Evolutionary conservation across 2,888 invertebrate genomes (phyloP).

Genomic region (Chromoteleia sp.): DNA sequence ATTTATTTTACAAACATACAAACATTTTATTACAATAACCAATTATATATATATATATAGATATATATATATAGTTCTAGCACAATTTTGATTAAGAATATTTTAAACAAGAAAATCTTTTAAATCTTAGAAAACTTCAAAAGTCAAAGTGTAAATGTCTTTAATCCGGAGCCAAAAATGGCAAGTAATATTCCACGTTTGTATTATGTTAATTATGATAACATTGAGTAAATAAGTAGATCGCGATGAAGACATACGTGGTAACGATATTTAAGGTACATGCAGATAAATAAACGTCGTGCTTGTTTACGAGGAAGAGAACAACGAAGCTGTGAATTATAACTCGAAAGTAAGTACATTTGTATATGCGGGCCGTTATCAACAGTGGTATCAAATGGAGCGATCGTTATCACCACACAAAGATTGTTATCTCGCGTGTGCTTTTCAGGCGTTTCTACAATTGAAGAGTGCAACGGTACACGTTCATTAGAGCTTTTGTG

Average conservation of each 20-base stretch:
- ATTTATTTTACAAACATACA: too few species aligned
- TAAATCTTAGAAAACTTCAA: too few species aligned
- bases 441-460: slow-evolving; percentile 34
- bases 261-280: slow-evolving; percentile 11
- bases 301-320: slow-evolving; percentile 11
- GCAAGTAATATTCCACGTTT: too few species aligned
- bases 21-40: too few species aligned
- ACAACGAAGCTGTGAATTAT: slow-evolving; percentile 35
- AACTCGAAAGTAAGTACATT: slow-evolving; percentile 40
- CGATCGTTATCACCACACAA: slow-evolving; percentile 32
- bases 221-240: slow-evolving; percentile 1
- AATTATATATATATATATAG: too few species aligned
- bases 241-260: background rate
- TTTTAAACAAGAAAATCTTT: too few species aligned
- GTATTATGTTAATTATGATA: slow-evolving; percentile 12
- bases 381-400: slow-evolving; percentile 41
- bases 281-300: slow-evolving; percentile 14
- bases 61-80: too few species aligned
- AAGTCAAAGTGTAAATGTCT: too few species aligned
- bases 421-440: slow-evolving; percentile 38
- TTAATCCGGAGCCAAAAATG: too few species aligned
- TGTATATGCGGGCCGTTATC: slow-evolving; percentile 13
- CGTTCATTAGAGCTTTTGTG: slow-evolving; percentile 17
- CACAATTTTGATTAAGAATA: too few species aligned
- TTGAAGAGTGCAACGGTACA: background rate